Base-by-base conservation (phyloP, 1,140 invertebrate genomes). In the Whitmania pigra region DNA sequence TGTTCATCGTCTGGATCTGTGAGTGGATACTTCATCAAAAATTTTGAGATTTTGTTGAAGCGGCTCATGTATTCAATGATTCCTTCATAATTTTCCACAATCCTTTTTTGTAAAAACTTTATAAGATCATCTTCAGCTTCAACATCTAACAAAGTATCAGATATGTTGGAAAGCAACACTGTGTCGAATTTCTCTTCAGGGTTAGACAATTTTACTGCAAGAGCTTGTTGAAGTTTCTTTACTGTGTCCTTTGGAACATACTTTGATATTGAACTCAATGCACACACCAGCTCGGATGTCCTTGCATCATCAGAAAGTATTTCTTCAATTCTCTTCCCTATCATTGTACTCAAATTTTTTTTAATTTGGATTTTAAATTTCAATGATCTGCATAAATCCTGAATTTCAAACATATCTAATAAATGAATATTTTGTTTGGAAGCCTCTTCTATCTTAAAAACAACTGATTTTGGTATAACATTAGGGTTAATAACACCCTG, bases 31-130 rank as follows among this genome's bases (percentile, higher is more conserved):
- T 63, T 63, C 0, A 17, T 1, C 29, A 63, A 63, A 22, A 63
- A 63, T 63, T 63, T 63, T 25, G 57, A 18, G 29, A 63, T 63
- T 63, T 15, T 63, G 11, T 7, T 63, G 57, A 63, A 63, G 11
- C 57, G 57, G 29, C 22, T 63, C 9, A 63, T 7, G 29, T 63
- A 63, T 1, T 63, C 57, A 63, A 63, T 15, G 11, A 63, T 63
- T 25, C 22, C 11, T 22, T 63, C 57, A 15, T 6, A 63, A 63
- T 63, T 22, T 25, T 63, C 22, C 9, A 31, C 29, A 31, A 63
- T 31, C 29, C 22, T 25, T 25, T 63, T 63, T 63, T 63, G 57
- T 15, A 63, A 63, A 15, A 63, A 63, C 11, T 13, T 63, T 63
- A 17, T 11, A 31, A 63, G 22, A 63, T 63, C 57, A 25, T 63